phyloP scores from a whole-genome alignment of 2,888 invertebrate genomes.

The Xanthostigma xanthostigma region DNA sequence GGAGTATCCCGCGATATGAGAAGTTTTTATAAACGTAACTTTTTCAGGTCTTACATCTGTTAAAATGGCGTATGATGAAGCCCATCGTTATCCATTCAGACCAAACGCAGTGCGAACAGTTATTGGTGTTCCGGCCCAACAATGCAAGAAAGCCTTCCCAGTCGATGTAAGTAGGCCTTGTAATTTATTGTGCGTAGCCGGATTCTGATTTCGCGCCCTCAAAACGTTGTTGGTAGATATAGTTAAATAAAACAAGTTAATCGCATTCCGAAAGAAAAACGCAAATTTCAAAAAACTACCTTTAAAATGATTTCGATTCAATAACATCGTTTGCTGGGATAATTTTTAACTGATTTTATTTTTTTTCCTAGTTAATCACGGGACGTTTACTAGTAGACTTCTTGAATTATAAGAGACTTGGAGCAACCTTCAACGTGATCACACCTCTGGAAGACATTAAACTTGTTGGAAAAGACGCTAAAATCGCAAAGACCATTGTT shows the following conservation, averaged over 20 bases:
- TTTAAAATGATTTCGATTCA: too few relatives aligned
- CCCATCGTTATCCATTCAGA: slow-evolving; percentile 56
- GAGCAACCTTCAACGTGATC: slow-evolving; percentile 44
- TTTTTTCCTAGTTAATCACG: not conserved
- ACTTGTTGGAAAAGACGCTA: slow-evolving; percentile 37
- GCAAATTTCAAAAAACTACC: slow-evolving; percentile 13
- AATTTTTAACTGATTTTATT: too few relatives aligned
- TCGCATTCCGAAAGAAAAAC: too few relatives aligned
- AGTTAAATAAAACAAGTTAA: too few relatives aligned
- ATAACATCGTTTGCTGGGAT: too few relatives aligned
- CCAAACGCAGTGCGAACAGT: slow-evolving; percentile 54
- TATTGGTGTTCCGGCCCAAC: not conserved
- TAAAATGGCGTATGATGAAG: slow-evolving; percentile 44
- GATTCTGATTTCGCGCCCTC: too few relatives aligned
- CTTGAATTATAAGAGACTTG: slow-evolving; percentile 31
- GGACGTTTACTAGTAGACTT: slow-evolving; percentile 22
- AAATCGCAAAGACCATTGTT: slow-evolving; percentile 39
- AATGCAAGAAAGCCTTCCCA: not conserved
- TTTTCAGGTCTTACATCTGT: slow-evolving; percentile 35
- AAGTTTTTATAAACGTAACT: not conserved
- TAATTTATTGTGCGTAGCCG: not conserved
- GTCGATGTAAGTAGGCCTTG: not conserved
- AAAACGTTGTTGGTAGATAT: too few relatives aligned
- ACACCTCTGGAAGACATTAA: slow-evolving; percentile 38
- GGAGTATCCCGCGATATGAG: too few relatives aligned